Evolutionary conservation across 1,140 invertebrate genomes (phyloP).

Genomic region (Tetragonula clypearis): DNA sequence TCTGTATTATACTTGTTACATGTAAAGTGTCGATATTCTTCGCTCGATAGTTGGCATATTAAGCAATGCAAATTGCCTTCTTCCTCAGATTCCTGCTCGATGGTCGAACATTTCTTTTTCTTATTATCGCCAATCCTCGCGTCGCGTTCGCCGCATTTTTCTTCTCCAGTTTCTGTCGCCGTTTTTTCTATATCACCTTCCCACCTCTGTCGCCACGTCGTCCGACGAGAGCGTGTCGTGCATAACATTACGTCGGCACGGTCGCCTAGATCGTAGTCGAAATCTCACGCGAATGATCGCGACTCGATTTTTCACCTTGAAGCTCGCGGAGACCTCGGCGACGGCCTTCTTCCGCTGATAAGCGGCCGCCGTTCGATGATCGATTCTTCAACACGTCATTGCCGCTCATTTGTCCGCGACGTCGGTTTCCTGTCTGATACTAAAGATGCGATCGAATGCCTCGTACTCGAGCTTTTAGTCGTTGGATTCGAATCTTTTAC

Average conservation of each 20-base stretch:
- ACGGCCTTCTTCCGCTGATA: slow-evolving; percentile 43
- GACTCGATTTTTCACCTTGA: slow-evolving; percentile 60
- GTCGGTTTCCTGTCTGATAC: slow-evolving; percentile 8
- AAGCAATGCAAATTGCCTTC: too few species aligned
- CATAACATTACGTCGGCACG: slow-evolving; percentile 32
- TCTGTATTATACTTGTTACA: too few species aligned
- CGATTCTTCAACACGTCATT: slow-evolving; percentile 57
- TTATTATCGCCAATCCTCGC: neutral
- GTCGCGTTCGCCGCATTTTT: neutral
- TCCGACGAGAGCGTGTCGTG: slow-evolving; percentile 31
- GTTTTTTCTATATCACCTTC: neutral
- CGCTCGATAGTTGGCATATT: too few species aligned
- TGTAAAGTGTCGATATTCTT: too few species aligned
- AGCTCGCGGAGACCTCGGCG: slow-evolving; percentile 26
- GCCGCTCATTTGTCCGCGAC: slow-evolving; percentile 27
- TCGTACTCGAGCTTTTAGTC: too few species aligned
- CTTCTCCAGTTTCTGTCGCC: neutral
- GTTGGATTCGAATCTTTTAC: too few species aligned
- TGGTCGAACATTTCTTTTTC: neutral
- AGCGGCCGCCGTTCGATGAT: slow-evolving; percentile 54
- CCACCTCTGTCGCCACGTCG: neutral
- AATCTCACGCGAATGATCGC: slow-evolving; percentile 73
- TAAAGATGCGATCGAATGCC: too few species aligned
- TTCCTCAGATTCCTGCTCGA: neutral
- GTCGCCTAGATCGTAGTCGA: slow-evolving; percentile 30